These are phyloP conservation scores for Drosophila burlai DNA, from an alignment of 1,140 invertebrate species.

Conservation along the genomic window DNA sequence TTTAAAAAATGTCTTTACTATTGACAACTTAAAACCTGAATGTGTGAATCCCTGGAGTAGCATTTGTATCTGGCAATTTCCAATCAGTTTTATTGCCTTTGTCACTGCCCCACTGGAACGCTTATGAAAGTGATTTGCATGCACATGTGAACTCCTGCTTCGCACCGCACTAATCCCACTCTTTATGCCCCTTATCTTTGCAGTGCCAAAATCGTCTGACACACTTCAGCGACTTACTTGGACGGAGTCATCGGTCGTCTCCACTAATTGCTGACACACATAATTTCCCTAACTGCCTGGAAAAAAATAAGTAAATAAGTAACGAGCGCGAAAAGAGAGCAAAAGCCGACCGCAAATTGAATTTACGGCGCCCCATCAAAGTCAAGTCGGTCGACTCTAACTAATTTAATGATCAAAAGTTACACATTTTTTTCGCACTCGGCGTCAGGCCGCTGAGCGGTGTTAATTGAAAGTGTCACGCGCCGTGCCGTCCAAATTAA, in stretches of 20 bases:
- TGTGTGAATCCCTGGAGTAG: not conserved
- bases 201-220: constrained; percentile 57
- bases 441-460: constrained; percentile 39
- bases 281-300: constrained; percentile 58
- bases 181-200: constrained; percentile 42
- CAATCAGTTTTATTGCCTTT: constrained; percentile 27
- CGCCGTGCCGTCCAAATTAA: constrained; percentile 52
- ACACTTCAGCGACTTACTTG: constrained; percentile 39
- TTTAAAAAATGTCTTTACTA: not conserved
- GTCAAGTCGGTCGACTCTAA: constrained; percentile 58
- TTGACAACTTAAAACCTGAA: not conserved
- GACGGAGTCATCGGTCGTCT: constrained; percentile 22
- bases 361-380: constrained; percentile 52
- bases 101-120: not conserved
- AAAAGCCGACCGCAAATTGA: constrained; percentile 65
- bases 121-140: constrained; percentile 34
- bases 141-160: constrained; percentile 25
- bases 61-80: not conserved
- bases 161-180: constrained; percentile 22
- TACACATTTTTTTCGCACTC: constrained; percentile 53
- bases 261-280: constrained; percentile 73
- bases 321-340: constrained; percentile 35
- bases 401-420: constrained; percentile 65
- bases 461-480: constrained; percentile 67
- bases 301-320: constrained; percentile 10